A percentile compares a stretch with the other conserved stretches of the same genome.
Evolutionary conservation across 2,888 invertebrate genomes (phyloP).

Genomic region (Thalpophila matura): DNA sequence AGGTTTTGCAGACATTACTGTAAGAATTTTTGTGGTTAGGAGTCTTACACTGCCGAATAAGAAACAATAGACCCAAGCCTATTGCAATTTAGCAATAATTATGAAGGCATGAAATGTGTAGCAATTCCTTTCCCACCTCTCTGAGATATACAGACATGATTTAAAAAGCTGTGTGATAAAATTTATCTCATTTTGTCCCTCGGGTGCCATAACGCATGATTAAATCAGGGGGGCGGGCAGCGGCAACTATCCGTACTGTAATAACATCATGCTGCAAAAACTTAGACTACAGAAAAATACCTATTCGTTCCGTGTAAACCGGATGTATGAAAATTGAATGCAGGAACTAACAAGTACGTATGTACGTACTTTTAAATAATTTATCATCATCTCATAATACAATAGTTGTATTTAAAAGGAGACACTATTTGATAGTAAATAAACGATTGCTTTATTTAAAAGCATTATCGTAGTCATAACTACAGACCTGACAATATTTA

Average conservation of each 20-base stretch:
- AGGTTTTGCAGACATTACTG: neutral
- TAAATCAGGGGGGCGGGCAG: neutral
- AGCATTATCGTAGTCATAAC: no score
- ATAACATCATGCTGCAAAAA: neutral
- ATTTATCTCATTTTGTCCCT: neutral
- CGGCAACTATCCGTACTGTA: neutral
- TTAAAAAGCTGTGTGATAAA: neutral
- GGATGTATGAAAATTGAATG: neutral
- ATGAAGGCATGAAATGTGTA: neutral
- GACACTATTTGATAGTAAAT: no score
- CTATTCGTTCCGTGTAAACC: neutral
- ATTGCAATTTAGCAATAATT: no score
- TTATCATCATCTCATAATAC: no score
- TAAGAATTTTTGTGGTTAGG: no score
- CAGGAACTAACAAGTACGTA: neutral
- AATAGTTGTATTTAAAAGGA: no score
- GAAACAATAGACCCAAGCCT: no score
- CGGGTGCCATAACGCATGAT: neutral
- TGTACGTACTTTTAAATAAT: no score
- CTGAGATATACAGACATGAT: neutral
- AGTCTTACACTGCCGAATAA: neutral
- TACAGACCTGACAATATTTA: no score
- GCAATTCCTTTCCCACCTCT: no score
- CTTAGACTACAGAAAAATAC: neutral
- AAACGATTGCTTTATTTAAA: no score